Conservation (phyloP, 2,797 vertebrate species). For the Discoglossus pictus region DNA sequence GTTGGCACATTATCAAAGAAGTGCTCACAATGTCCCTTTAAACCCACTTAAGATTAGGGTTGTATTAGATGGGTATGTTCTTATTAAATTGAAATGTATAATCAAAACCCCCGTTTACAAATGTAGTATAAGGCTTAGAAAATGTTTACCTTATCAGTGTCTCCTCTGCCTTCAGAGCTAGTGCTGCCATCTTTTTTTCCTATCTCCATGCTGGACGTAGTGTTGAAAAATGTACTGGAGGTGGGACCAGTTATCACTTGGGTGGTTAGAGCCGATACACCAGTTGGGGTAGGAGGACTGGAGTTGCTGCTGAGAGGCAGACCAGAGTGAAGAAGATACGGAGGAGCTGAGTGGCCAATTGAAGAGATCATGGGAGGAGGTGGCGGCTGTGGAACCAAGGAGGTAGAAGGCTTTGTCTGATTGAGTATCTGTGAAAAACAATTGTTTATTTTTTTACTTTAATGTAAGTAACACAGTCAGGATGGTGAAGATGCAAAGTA, state of each 20-base stretch:
- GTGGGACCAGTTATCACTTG: slow-evolving; percentile 65
- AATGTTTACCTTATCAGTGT: slow-evolving; percentile 66
- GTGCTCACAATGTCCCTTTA: too few species aligned
- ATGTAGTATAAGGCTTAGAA: too few species aligned
- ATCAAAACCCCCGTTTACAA: too few species aligned
- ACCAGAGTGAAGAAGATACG: slow-evolving; percentile 82
- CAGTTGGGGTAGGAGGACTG: slow-evolving; percentile 74
- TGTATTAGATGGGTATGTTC: too few species aligned
- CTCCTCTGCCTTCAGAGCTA: slow-evolving; percentile 67
- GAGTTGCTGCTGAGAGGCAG: slow-evolving; percentile 77
- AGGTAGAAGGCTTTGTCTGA: slow-evolving; percentile 79
- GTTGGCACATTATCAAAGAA: too few species aligned
- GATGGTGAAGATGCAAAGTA: too few species aligned
- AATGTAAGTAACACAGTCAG: too few species aligned
- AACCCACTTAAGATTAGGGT: too few species aligned
- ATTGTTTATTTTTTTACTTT: too few species aligned
- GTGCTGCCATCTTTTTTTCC: slow-evolving; percentile 66
- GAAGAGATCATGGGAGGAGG: slow-evolving; percentile 74
- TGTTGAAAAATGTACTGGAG: slow-evolving; percentile 48
- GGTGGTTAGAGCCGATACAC: slow-evolving; percentile 62
- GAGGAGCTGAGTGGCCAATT: slow-evolving; percentile 68
- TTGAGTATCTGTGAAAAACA: slow-evolving; percentile 79
- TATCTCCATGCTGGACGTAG: slow-evolving; percentile 29
- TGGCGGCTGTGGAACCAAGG: slow-evolving; percentile 63
- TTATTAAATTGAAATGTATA: too few species aligned